Evolutionary conservation across 2,113 vertebrate species (phyloP).

Genomic region (Chamaetylas fuelleborni): DNA sequence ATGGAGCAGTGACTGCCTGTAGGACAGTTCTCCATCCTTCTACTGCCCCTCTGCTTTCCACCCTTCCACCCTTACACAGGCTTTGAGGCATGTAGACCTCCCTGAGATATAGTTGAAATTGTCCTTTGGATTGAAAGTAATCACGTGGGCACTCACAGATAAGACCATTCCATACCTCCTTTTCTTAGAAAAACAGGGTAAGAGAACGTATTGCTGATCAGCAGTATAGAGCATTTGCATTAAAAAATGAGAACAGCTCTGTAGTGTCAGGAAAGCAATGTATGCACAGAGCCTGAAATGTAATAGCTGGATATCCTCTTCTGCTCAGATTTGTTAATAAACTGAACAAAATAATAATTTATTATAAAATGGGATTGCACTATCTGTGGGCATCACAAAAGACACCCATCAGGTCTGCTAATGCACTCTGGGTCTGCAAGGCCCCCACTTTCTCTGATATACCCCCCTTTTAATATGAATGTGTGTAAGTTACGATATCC

Average conservation of each 20-base stretch:
- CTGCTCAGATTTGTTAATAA: neutral
- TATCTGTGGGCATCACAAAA: neutral
- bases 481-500: neutral
- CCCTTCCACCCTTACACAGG: neutral
- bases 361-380: neutral
- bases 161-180: neutral
- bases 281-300: neutral
- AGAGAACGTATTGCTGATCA: neutral
- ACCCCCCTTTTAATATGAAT: neutral
- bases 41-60: neutral
- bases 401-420: neutral
- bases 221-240: constrained; percentile 4
- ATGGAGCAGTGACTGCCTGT: fast-evolving
- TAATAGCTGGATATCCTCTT: neutral
- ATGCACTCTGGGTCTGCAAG: fast-evolving
- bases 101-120: neutral
- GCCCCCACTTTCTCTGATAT: neutral
- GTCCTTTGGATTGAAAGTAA: neutral
- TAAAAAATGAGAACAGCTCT: neutral
- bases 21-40: neutral
- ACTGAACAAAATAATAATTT: neutral
- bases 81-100: neutral
- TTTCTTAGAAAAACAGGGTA: neutral
- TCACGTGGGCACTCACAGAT: neutral
- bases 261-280: neutral